Percentiles rank a stretch among this genome's conserved stretches.
These are phyloP conservation scores for Caenorhabditis auriculariae DNA, from an alignment of 2,888 invertebrate species.

Conservation along the genomic window DNA sequence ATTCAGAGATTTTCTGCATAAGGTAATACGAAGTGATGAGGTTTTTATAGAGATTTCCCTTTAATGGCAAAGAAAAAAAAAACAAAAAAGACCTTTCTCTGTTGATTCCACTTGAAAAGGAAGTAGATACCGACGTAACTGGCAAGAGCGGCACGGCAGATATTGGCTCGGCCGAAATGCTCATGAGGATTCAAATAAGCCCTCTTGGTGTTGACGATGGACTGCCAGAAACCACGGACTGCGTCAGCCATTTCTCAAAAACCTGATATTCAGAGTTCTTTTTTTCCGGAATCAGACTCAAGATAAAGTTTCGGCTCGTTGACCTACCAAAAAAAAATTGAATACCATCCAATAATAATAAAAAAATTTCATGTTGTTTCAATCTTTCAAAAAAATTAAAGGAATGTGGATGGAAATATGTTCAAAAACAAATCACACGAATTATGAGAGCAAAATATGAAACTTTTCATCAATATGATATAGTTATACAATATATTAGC, in stretches of 20 bases:
- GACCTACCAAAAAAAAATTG: background rate
- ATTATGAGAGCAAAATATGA: too few species aligned
- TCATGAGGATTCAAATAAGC: constrained; percentile 58
- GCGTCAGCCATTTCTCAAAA: constrained; percentile 50
- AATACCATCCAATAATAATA: background rate
- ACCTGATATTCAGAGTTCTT: background rate
- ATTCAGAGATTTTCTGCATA: too few species aligned
- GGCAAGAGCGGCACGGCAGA: constrained; percentile 55
- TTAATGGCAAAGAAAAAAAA: too few species aligned
- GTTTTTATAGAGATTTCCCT: too few species aligned
- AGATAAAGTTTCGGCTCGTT: too few species aligned
- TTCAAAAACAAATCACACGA: too few species aligned
- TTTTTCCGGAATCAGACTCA: too few species aligned
- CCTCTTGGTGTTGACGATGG: constrained; percentile 51
- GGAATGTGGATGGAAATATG: background rate
- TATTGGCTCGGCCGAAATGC: constrained; percentile 60
- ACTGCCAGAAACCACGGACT: constrained; percentile 53
- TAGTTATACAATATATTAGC: too few species aligned
- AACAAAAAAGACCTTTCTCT: constrained; percentile 54
- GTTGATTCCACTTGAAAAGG: constrained; percentile 53
- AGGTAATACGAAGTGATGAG: too few species aligned
- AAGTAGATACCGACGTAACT: constrained; percentile 56
- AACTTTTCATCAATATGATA: too few species aligned
- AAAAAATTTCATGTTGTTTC: background rate
- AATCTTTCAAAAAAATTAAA: background rate